Percentiles rank a stretch among this genome's conserved stretches.
Evolutionary conservation across 2,888 invertebrate species (phyloP).

Genomic region (Cistogaster globosa): DNA sequence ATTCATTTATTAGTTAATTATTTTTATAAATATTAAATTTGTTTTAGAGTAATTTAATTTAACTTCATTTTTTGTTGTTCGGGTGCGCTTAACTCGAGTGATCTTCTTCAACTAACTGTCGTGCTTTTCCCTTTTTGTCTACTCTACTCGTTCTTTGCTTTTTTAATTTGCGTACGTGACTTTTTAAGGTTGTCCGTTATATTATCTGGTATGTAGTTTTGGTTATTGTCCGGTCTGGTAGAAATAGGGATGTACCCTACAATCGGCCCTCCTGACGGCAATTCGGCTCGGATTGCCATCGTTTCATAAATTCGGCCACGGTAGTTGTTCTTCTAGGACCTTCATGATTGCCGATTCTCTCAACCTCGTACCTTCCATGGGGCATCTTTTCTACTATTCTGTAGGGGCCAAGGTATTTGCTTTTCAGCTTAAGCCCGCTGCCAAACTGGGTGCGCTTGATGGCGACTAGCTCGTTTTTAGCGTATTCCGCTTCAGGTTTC

Average conservation of each 20-base stretch:
- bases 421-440: neutral
- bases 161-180: neutral
- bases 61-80: too few species aligned
- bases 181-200: too few species aligned
- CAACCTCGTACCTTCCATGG: neutral
- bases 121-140: too few species aligned
- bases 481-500: neutral
- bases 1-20: too few species aligned
- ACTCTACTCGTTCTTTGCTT: too few species aligned
- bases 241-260: neutral
- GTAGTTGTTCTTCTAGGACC: neutral
- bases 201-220: too few species aligned
- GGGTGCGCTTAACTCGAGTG: too few species aligned
- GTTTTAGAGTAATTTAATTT: too few species aligned
- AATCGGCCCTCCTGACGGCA: slow-evolving; percentile 15
- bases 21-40: slow-evolving; percentile 8
- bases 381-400: neutral
- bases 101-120: too few species aligned
- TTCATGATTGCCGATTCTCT: neutral
- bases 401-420: neutral
- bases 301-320: neutral
- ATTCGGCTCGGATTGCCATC: neutral
- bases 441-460: neutral
- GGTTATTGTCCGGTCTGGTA: too few species aligned
- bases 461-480: neutral